Percentiles rank a stretch among this genome's conserved stretches.
Evolutionary conservation across 2,888 invertebrate species (phyloP).

Genomic region (Trachelus iudaicus): DNA sequence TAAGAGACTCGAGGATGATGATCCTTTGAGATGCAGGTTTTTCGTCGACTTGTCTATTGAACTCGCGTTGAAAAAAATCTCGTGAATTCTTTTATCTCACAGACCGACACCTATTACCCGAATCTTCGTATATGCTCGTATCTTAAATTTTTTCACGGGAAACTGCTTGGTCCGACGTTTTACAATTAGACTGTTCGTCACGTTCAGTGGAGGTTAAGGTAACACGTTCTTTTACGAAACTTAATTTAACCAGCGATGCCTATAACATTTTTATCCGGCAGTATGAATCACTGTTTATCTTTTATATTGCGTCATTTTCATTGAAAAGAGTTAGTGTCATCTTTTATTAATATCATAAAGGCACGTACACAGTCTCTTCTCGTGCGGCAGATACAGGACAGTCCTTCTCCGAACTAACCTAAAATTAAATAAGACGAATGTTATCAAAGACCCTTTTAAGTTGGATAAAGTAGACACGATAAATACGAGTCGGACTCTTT

Average conservation of each 20-base stretch:
- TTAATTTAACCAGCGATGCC: background rate
- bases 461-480: background rate
- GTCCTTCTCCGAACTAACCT: background rate
- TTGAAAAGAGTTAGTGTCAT: background rate
- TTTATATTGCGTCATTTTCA: background rate
- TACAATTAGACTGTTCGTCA: background rate
- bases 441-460: background rate
- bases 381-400: background rate
- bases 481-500: constrained; percentile 1
- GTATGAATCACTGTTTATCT: background rate
- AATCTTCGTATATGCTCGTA: background rate
- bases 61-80: background rate
- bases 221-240: background rate
- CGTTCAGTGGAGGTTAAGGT: background rate
- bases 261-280: background rate
- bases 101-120: background rate
- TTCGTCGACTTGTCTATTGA: background rate
- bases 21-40: background rate
- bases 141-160: background rate
- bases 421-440: background rate
- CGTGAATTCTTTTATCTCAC: background rate
- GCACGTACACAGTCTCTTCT: background rate
- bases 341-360: background rate
- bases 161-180: background rate
- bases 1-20: background rate